phyloP scores from a whole-genome alignment of 2,797 vertebrate genomes.

The Notoglanidium macrostoma region DNA sequence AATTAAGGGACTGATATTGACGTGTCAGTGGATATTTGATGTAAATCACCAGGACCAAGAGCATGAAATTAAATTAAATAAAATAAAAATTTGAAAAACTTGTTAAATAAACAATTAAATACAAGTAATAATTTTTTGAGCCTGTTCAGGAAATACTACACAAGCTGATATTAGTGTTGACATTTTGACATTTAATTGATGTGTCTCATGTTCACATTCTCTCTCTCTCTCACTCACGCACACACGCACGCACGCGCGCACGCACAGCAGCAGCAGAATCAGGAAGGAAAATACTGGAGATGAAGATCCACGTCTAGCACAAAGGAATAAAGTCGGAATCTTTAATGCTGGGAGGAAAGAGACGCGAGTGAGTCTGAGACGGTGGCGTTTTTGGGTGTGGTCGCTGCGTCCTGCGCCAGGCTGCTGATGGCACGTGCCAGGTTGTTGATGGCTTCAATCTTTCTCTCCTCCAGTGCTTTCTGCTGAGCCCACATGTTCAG shows the following conservation, averaged over 20 bases:
- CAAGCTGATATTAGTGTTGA: neutral
- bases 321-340: neutral
- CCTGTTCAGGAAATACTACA: neutral
- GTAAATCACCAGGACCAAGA: neutral
- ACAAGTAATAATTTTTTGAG: neutral
- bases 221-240: neutral
- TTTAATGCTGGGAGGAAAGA: slow-evolving; percentile 22
- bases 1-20: neutral
- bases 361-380: slow-evolving; percentile 8
- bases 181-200: neutral
- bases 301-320: neutral
- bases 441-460: slow-evolving; percentile 82
- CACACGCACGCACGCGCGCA: neutral
- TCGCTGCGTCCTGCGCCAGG: slow-evolving; percentile 68
- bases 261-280: neutral
- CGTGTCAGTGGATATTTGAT: neutral
- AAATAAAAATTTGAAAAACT: too few relatives aligned
- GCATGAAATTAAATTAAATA: neutral
- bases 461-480: slow-evolving; percentile 79
- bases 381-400: slow-evolving; percentile 55
- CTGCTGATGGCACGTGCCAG: slow-evolving; percentile 77
- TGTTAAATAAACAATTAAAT: neutral
- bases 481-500: slow-evolving; percentile 83
- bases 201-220: neutral
- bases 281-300: neutral